Conservation (phyloP, 2,888 invertebrate genomes). For the Melieria picta region DNA sequence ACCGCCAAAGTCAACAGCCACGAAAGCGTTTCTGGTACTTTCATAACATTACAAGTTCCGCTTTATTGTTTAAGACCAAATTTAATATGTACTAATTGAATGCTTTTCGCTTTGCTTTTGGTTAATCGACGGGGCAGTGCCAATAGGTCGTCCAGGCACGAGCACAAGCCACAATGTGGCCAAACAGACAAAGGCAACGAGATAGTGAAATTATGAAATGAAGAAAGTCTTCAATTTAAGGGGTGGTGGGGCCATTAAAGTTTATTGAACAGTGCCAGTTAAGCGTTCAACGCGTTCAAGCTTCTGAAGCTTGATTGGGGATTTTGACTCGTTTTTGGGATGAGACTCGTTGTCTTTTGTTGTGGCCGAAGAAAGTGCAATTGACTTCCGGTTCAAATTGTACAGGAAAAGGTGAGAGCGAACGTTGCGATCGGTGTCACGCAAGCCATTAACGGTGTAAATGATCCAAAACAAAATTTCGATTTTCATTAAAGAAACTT, state of each 20-base stretch:
- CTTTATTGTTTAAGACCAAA: constrained; percentile 42
- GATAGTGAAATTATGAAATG: constrained; percentile 14
- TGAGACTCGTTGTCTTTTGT: too few species aligned
- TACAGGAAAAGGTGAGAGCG: too few species aligned
- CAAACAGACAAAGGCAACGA: constrained; percentile 23
- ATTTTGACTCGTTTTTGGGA: too few species aligned
- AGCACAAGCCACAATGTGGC: constrained; percentile 9
- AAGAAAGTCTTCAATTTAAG: neutral
- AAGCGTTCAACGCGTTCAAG: too few species aligned
- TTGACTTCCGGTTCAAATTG: neutral
- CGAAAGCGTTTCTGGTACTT: constrained; percentile 34
- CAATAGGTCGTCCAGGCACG: constrained; percentile 29
- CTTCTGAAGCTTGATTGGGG: too few species aligned
- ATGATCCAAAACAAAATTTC: too few species aligned
- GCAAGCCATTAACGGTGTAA: too few species aligned
- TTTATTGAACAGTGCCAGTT: neutral
- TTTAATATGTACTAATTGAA: constrained; percentile 46
- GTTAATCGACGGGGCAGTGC: constrained; percentile 15
- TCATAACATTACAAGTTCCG: constrained; percentile 39
- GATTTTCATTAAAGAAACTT: too few species aligned
- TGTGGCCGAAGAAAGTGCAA: neutral
- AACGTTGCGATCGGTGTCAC: too few species aligned
- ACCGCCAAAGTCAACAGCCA: constrained; percentile 18
- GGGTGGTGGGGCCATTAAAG: constrained; percentile 16
- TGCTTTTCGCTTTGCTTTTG: constrained; percentile 33